Percentiles rank a stretch among this genome's conserved stretches.
Evolutionary conservation across 2,113 vertebrate genomes (phyloP).

Genomic region (Strix aluco): DNA sequence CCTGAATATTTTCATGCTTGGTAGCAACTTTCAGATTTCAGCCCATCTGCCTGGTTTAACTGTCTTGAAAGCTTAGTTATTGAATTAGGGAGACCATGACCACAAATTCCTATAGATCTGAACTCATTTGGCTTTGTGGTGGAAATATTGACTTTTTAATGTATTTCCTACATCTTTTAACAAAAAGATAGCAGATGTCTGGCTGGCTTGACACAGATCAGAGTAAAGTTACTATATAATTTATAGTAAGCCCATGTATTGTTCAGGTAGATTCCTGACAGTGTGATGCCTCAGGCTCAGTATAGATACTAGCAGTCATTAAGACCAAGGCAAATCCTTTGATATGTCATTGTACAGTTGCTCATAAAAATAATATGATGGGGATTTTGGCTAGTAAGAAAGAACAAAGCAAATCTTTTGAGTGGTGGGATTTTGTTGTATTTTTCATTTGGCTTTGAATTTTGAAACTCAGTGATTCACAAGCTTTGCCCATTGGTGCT

Average conservation of each 20-base stretch:
- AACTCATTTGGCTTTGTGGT: not conserved
- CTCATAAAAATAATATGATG: not conserved
- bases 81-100: not conserved
- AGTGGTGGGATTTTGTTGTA: not conserved
- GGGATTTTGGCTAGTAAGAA: not conserved
- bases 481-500: not conserved
- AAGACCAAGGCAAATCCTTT: not conserved
- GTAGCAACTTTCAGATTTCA: not conserved
- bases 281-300: not conserved
- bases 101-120: not conserved
- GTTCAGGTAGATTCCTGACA: not conserved
- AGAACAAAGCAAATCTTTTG: not conserved
- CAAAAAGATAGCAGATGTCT: not conserved
- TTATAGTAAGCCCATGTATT: not conserved
- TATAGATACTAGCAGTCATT: not conserved
- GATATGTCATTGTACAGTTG: not conserved
- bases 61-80: not conserved
- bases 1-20: not conserved
- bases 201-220: not conserved
- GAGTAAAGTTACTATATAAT: not conserved
- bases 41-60: not conserved
- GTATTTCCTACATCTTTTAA: not conserved
- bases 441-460: not conserved
- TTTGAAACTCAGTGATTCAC: not conserved
- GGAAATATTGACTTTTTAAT: not conserved